These are phyloP conservation scores for Thaumetopoea pityocampa DNA, from an alignment of 1,140 invertebrate species.

Conservation along the genomic window DNA sequence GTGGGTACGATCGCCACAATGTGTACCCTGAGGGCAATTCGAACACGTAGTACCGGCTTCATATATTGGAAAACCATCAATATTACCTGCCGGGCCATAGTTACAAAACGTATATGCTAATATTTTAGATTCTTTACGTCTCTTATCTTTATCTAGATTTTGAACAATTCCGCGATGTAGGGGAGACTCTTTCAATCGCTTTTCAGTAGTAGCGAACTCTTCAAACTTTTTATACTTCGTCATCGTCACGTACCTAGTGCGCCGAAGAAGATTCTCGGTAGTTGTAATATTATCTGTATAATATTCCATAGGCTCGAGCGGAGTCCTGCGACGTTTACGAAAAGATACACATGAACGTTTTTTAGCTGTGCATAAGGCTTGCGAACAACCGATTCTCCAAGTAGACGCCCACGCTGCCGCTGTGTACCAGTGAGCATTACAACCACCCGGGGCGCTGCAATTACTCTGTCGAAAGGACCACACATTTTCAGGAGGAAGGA, in stretches of 20 bases:
- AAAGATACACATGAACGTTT: conserved; percentile 45
- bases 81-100: conserved; percentile 64
- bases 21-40: conserved; percentile 57
- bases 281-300: conserved; percentile 22
- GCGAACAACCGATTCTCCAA: conserved; percentile 62
- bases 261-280: conserved; percentile 40
- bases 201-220: conserved; percentile 33
- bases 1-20: conserved; percentile 49
- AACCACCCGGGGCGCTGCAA: conserved; percentile 53
- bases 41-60: conserved; percentile 47
- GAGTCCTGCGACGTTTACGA: conserved; percentile 31
- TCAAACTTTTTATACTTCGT: conserved; percentile 22
- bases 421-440: conserved; percentile 60
- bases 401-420: conserved; percentile 60
- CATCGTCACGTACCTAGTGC: conserved; percentile 44
- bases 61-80: conserved; percentile 64
- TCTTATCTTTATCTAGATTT: conserved; percentile 22
- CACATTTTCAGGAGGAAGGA: conserved; percentile 46
- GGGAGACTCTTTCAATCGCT: conserved; percentile 30
- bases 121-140: conserved; percentile 36
- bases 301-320: neutral
- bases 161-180: conserved; percentile 39
- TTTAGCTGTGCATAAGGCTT: conserved; percentile 51
- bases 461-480: conserved; percentile 52
- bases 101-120: conserved; percentile 64